These are phyloP conservation scores for Ciconia nigra DNA, from an alignment of 2,797 vertebrate species.

Conservation along the genomic window DNA sequence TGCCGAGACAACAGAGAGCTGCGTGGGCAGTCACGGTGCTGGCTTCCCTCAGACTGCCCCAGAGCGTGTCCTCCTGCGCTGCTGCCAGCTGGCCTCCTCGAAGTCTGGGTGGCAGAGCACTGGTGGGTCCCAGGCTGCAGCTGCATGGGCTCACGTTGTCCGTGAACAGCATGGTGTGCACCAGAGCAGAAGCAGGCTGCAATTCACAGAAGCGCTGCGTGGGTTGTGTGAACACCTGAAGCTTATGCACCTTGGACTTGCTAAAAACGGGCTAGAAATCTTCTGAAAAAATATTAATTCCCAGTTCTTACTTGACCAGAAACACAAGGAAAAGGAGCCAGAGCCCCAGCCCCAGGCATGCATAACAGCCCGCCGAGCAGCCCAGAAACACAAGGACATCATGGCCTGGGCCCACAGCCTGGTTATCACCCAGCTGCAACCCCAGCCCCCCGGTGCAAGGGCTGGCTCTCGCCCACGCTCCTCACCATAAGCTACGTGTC, in stretches of 20 bases:
- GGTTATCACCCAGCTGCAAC: background rate
- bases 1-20: background rate
- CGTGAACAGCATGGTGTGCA: background rate
- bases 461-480: rapidly evolving
- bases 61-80: background rate
- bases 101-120: background rate
- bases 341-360: background rate
- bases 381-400: background rate
- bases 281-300: background rate
- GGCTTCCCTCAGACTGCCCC: background rate
- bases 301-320: background rate
- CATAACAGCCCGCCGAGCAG: background rate
- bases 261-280: background rate
- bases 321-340: background rate
- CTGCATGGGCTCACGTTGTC: rapidly evolving
- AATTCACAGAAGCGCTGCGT: background rate
- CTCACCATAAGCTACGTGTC: background rate
- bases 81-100: rapidly evolving
- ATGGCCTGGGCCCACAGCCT: background rate
- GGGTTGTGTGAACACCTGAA: background rate
- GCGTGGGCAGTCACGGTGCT: background rate
- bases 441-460: background rate
- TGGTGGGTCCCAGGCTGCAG: background rate
- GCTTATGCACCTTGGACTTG: background rate
- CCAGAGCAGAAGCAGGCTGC: background rate